Percentiles rank a stretch among this genome's conserved stretches.
phyloP scores from a whole-genome alignment of 2,888 invertebrate genomes.

The Drosophila picticornis region DNA sequence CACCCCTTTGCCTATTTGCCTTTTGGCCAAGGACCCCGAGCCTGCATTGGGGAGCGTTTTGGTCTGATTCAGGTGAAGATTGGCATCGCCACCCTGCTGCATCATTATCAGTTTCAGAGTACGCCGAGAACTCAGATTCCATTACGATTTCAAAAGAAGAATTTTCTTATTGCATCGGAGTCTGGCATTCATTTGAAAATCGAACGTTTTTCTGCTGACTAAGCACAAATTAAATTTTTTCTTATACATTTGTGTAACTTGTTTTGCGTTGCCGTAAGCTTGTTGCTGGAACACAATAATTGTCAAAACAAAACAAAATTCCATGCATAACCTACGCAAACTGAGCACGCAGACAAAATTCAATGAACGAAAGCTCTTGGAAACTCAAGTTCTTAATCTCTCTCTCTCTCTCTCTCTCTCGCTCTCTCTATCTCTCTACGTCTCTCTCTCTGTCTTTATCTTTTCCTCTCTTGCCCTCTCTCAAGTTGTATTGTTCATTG shows the following conservation, averaged over 20 bases:
- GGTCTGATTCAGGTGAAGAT: constrained; percentile 80
- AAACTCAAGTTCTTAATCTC: background rate
- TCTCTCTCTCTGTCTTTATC: background rate
- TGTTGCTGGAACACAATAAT: background rate
- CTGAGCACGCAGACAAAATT: constrained; percentile 2
- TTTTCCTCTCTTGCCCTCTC: background rate
- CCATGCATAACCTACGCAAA: constrained; percentile 1
- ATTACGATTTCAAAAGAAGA: constrained; percentile 19
- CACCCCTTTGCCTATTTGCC: constrained; percentile 81
- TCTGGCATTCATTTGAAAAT: constrained; percentile 43
- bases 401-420: background rate
- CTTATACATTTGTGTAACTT: background rate
- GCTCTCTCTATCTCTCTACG: background rate
- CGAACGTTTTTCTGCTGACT: constrained; percentile 1
- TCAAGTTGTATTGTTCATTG: background rate
- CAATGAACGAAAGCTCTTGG: background rate
- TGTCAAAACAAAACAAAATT: background rate
- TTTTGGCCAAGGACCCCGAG: constrained; percentile 83
- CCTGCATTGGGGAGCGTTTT: constrained; percentile 82
- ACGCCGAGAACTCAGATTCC: constrained; percentile 39
- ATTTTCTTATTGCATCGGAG: constrained; percentile 35
- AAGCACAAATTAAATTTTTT: background rate
- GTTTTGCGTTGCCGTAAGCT: constrained; percentile 13
- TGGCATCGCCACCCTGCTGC: constrained; percentile 61
- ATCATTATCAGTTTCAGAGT: constrained; percentile 38